Percentiles rank a stretch among this genome's conserved stretches.
phyloP scores from a whole-genome alignment of 2,888 invertebrate species.

The Oithona nana region DNA sequence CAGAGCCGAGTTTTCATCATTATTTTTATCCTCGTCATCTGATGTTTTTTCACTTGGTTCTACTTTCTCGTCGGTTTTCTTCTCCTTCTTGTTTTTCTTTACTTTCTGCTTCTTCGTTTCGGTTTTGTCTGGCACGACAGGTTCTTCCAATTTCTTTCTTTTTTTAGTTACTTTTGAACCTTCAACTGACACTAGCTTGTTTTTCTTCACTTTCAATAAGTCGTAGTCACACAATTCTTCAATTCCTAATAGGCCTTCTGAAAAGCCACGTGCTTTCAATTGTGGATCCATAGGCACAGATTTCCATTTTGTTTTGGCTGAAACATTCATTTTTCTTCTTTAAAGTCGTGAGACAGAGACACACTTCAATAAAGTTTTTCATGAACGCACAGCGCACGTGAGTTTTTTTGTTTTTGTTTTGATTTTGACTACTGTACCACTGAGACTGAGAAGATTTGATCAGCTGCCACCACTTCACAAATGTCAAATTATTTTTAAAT shows the following conservation, averaged over 20 bases:
- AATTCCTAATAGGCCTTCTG: not conserved
- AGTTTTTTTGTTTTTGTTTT: too few species aligned
- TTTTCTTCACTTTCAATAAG: not conserved
- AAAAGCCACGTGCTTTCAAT: not conserved
- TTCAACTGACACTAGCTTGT: not conserved
- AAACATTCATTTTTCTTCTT: not conserved
- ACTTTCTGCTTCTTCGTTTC: not conserved
- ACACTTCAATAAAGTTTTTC: too few species aligned
- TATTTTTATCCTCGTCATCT: not conserved
- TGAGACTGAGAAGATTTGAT: too few species aligned
- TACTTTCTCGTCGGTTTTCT: not conserved
- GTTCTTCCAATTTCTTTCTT: not conserved
- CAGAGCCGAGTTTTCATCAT: constrained; percentile 17
- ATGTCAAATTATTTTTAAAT: too few species aligned
- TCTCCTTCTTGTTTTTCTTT: not conserved
- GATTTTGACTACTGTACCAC: too few species aligned
- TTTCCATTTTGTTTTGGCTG: not conserved
- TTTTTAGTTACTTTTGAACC: not conserved
- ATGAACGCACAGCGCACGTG: too few species aligned
- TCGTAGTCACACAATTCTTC: not conserved
- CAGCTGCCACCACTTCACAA: too few species aligned
- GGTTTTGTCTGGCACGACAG: not conserved
- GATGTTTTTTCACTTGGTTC: not conserved
- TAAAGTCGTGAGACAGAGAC: too few species aligned
- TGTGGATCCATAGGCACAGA: not conserved